These are phyloP conservation scores for Siphamia tubifer DNA, from an alignment of 2,113 vertebrate species.

Conservation along the genomic window DNA sequence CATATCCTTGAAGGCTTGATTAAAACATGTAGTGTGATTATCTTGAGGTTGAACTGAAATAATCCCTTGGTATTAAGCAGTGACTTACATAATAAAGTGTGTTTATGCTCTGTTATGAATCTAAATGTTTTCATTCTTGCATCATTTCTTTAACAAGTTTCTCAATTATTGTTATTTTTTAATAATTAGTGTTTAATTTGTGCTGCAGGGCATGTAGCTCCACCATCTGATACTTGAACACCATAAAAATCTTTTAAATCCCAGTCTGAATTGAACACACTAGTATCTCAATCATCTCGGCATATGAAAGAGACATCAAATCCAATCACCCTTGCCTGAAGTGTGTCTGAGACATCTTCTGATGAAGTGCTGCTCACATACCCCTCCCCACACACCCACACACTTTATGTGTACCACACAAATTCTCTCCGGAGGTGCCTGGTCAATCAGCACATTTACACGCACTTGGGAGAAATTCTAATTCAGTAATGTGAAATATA, in stretches of 20 bases:
- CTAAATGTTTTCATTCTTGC: neutral
- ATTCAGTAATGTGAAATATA: no score
- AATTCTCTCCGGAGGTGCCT: neutral
- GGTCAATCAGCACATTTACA: no score
- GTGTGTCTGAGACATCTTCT: slow-evolving; percentile 30
- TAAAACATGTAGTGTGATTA: neutral
- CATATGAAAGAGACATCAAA: slow-evolving; percentile 7
- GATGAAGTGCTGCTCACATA: slow-evolving; percentile 12
- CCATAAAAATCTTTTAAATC: neutral
- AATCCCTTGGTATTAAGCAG: neutral
- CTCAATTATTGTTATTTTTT: no score
- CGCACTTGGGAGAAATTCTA: no score
- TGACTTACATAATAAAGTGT: neutral
- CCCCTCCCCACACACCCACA: no score
- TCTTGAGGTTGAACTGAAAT: neutral
- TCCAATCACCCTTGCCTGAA: neutral
- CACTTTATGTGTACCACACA: no score
- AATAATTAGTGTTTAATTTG: no score
- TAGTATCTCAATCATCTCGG: neutral
- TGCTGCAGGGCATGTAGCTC: no score
- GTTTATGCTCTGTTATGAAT: neutral
- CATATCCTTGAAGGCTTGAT: neutral
- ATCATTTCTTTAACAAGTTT: no score
- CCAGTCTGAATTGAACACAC: neutral
- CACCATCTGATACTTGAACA: neutral